Base-by-base conservation (phyloP, 2,113 vertebrate genomes). In the Tenebrosternarchus preto region DNA sequence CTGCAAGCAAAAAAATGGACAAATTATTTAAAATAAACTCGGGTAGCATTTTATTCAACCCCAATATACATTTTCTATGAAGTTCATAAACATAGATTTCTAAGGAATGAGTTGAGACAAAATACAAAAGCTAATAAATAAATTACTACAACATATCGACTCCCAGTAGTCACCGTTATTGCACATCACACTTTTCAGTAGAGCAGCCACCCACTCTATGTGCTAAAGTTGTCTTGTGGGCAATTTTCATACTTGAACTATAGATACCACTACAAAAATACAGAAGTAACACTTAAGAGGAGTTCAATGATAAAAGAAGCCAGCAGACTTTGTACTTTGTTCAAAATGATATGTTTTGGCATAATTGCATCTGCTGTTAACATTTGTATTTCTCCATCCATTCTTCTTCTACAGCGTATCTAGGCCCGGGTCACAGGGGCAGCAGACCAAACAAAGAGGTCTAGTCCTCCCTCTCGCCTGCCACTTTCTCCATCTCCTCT, bases 1-100 rank as follows among this genome's bases (percentile, higher is more conserved):
- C 98, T 99, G 86, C 39, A 86, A 82, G 55, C 22, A 63, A 80
- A 70, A 1, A 70, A 76, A 76, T 27, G 12, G 12, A 50, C 12
- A 56, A 39, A 43, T 16, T n/a, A 20, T 24, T 31, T 24, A 59
- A 78, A 17, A 11, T 24, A 59, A 78, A 15, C 8, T 46, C 11
- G 1, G 11, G 39, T 9, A 46, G 5, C 39, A 46, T 46, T 46
- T 46, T 20, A 57, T n/a, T 57, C 19, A 57, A n/a, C 55, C 55
- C 7, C 17, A n/a, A n/a, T n/a, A 20, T 1, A 20, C n/a, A 57
- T 2, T 19, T 57, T 9, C 7, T 8, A 57, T 57, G 1, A 20
- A 57, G 55, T 57, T 46, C 39, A 12, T 11, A 25, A 25, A 24
- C 25, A 25, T 8, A 61, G 24, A 1, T 25, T 61, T 19, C 59